Conservation (phyloP, 2,797 vertebrate species). For the Melopsittacus undulatus region DNA sequence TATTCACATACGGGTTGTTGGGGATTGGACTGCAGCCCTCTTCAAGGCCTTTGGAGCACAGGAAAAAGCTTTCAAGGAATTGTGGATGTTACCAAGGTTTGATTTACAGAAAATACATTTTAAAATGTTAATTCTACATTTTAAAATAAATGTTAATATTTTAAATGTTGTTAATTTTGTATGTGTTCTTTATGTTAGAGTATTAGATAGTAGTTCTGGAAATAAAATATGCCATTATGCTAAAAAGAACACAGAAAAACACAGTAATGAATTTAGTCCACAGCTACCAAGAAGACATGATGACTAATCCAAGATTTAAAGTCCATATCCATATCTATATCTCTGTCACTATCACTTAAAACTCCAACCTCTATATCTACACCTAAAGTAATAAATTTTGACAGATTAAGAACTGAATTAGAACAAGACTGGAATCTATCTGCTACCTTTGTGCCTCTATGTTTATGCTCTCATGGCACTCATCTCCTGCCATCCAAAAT, state of each 20-base stretch:
- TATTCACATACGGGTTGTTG: constrained; percentile 72
- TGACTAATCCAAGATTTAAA: not conserved
- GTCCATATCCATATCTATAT: not conserved
- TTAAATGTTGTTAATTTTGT: not conserved
- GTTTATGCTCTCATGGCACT: not conserved
- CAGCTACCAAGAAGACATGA: not conserved
- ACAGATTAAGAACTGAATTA: not conserved
- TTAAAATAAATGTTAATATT: not conserved
- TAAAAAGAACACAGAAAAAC: not conserved
- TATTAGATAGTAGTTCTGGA: not conserved
- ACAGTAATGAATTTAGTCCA: not conserved
- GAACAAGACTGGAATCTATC: not conserved
- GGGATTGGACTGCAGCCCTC: constrained; percentile 81
- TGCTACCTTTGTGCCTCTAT: not conserved
- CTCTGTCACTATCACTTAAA: not conserved
- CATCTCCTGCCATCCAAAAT: not conserved
- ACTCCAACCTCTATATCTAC: not conserved
- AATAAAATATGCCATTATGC: not conserved
- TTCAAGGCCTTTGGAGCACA: constrained; percentile 69
- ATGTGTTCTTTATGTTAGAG: not conserved
- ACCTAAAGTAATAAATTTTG: not conserved
- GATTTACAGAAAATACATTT: not conserved
- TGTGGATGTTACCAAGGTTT: constrained; percentile 77
- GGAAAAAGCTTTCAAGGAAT: constrained; percentile 43
- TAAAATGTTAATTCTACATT: not conserved